Conservation (phyloP, 2,888 invertebrate species). For the Oligia fasciuncula region DNA sequence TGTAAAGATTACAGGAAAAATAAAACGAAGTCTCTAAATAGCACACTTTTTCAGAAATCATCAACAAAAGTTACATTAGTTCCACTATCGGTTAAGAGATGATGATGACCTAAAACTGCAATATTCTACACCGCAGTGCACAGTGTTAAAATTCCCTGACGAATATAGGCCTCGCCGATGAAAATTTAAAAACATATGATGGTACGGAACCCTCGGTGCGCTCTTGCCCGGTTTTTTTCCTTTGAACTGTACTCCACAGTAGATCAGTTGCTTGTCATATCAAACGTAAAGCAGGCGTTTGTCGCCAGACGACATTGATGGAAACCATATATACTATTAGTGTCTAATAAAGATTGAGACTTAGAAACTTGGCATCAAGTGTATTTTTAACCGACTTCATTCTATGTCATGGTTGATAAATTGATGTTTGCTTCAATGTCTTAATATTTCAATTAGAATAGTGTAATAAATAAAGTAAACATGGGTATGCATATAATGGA, state of each 20-base stretch:
- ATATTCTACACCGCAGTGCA: no score
- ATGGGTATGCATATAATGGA: background rate
- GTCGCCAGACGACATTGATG: constrained; percentile 42
- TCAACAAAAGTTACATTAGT: no score
- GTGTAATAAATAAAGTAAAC: background rate
- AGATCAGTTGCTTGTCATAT: constrained; percentile 56
- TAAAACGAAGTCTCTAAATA: no score
- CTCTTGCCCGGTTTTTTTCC: background rate
- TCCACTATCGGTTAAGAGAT: no score
- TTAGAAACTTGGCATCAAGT: constrained; percentile 24
- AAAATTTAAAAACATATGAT: no score
- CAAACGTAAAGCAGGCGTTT: constrained; percentile 43
- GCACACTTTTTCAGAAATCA: no score
- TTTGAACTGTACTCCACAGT: constrained; percentile 39
- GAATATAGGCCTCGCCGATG: no score
- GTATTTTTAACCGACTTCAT: constrained; percentile 8
- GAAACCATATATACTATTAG: constrained; percentile 8
- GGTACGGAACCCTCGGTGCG: no score
- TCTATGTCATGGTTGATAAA: constrained; percentile 18
- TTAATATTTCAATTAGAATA: background rate
- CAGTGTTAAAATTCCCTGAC: no score
- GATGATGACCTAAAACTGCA: no score
- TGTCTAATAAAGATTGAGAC: constrained; percentile 27
- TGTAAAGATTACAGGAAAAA: no score
- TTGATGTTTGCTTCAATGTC: background rate